phyloP scores from a whole-genome alignment of 2,888 invertebrate species.

The Nebria brevicollis region DNA sequence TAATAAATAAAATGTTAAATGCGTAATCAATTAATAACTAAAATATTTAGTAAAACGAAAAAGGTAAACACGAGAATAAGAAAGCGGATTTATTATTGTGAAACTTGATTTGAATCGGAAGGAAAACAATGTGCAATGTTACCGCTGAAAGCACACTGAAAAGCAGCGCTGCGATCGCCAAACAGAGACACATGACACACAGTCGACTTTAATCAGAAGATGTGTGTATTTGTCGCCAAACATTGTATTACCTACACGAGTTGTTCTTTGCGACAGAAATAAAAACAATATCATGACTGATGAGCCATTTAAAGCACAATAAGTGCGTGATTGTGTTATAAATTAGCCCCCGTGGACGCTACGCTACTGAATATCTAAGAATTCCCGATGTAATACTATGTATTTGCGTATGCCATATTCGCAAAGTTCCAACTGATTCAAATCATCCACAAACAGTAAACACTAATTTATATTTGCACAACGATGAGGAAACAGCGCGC shows the following conservation, averaged over 20 bases:
- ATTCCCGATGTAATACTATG: not conserved
- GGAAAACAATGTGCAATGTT: not conserved
- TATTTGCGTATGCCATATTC: slow-evolving; percentile 32
- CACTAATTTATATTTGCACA: slow-evolving; percentile 57
- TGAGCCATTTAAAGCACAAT: not conserved
- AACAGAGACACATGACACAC: slow-evolving; percentile 8
- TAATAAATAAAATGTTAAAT: too few species aligned
- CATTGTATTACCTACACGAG: slow-evolving; percentile 39
- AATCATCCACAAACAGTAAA: slow-evolving; percentile 55
- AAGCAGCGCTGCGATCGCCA: not conserved
- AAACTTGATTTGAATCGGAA: slow-evolving; percentile 10
- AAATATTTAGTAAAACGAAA: too few species aligned
- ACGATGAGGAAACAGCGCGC: slow-evolving; percentile 54
- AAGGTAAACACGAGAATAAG: not conserved
- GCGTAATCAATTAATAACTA: too few species aligned
- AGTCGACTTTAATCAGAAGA: slow-evolving; percentile 47
- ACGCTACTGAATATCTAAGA: not conserved
- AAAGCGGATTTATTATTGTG: not conserved
- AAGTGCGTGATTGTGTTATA: too few species aligned
- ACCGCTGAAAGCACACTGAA: not conserved
- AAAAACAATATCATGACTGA: slow-evolving; percentile 30
- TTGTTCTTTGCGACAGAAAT: slow-evolving; percentile 35
- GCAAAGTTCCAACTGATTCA: slow-evolving; percentile 51
- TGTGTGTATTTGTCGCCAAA: slow-evolving; percentile 47
- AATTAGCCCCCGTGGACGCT: not conserved